These are phyloP conservation scores for Albula glossodonta DNA, from an alignment of 2,113 vertebrate genomes.

Conservation along the genomic window DNA sequence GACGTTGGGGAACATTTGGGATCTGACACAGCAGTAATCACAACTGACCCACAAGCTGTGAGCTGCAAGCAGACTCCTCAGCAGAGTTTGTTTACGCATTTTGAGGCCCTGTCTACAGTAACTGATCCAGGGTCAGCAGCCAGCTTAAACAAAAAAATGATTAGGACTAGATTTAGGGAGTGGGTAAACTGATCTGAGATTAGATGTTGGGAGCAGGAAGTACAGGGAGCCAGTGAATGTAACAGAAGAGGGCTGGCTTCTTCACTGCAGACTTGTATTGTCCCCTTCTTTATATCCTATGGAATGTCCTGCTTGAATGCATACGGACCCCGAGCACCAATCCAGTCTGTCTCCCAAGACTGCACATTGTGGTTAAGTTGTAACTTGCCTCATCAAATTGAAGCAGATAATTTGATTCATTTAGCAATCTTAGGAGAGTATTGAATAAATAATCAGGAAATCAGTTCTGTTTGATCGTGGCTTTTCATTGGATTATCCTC, in stretches of 20 bases:
- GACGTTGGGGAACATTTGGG: background rate
- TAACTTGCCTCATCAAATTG: background rate
- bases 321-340: background rate
- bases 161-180: background rate
- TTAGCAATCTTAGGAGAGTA: background rate
- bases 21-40: background rate
- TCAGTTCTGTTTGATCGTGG: background rate
- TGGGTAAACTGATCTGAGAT: background rate
- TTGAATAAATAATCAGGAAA: constrained; percentile 1
- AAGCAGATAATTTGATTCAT: constrained; percentile 1
- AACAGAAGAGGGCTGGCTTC: background rate
- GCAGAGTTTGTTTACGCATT: background rate
- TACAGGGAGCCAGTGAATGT: background rate
- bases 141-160: background rate
- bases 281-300: background rate
- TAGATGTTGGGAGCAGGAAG: background rate
- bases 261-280: background rate
- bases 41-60: background rate
- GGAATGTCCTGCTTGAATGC: background rate
- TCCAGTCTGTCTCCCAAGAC: background rate
- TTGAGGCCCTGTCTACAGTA: background rate
- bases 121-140: background rate
- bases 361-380: background rate
- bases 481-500: background rate
- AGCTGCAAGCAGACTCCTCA: background rate